phyloP scores from a whole-genome alignment of 2,797 vertebrate species.

The Aulostomus chinensis region DNA sequence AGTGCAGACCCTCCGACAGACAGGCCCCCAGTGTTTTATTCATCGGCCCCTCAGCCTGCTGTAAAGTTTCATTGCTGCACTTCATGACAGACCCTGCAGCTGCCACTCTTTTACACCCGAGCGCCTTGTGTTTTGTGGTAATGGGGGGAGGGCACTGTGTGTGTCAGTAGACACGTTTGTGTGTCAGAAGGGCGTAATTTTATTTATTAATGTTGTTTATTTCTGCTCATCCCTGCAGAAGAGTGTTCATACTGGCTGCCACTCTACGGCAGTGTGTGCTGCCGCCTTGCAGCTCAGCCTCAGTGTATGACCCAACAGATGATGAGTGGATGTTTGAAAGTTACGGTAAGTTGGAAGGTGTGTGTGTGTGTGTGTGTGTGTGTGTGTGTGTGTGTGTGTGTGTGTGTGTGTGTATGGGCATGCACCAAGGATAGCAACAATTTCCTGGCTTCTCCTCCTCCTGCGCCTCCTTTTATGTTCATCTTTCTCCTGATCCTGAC shows the following conservation, averaged over 20 bases:
- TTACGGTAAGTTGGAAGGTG: conserved; percentile 80
- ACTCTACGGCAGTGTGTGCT: conserved; percentile 92
- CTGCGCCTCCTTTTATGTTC: conserved; percentile 5
- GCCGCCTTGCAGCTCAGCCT: conserved; percentile 92
- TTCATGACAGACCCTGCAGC: conserved; percentile 56
- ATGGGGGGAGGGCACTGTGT: conserved; percentile 3
- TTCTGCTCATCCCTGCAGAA: conserved; percentile 73
- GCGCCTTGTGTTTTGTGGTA: conserved; percentile 29
- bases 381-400: conserved; percentile 2
- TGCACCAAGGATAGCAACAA: background rate
- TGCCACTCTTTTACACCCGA: conserved; percentile 52
- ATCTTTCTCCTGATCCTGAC: conserved; percentile 1
- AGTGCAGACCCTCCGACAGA: conserved; percentile 52
- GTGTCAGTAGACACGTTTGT: conserved; percentile 14
- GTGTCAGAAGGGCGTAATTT: conserved; percentile 25
- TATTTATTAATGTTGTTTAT: conserved; percentile 43
- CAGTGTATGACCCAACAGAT: conserved; percentile 89
- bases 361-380: conserved; percentile 6
- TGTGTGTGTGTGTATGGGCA: background rate
- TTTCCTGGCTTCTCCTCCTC: conserved; percentile 6
- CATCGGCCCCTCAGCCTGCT: conserved; percentile 64
- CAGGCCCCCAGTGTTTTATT: conserved; percentile 72
- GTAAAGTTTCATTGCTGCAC: conserved; percentile 69
- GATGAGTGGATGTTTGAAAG: conserved; percentile 85
- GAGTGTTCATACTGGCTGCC: conserved; percentile 93